Evolutionary conservation across 2,888 invertebrate species (phyloP), one percentile per base, ranked within the genome.

Genomic region (Leptinotarsa tumamoca): DNA sequence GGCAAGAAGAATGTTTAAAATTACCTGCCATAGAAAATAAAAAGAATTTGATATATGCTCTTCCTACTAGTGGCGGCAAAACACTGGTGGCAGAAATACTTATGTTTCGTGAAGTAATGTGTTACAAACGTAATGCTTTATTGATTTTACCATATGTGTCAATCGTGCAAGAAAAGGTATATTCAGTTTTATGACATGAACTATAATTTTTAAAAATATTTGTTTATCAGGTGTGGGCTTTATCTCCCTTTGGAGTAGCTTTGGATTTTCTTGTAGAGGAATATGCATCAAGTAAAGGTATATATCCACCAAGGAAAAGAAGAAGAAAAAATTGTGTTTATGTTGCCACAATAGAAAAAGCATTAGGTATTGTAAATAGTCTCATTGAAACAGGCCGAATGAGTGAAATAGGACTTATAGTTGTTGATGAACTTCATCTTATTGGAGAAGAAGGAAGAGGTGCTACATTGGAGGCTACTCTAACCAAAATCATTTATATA

Each of bases 21-120:
- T 89, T 97, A 54, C 91, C 92, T n/a, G 94, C 95, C 3, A 90
- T 97, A 33, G 89, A 90, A 75, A 88, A 92, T 15, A 91, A 94
- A 58, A 91, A 90, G 79, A 99, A 99, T 89, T 90, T 98, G 63
- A 94, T 99, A 77, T 97, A 98, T 86, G 96, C 97, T 0, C 88
- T 98, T 61, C 98, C 99, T 0, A 99, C 98, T 0, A 98, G 98
- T 86, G 98, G 98, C 1, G 99, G 98, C 0, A 99, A 99, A 90
- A 99, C 99, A 1, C 89, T 99, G 49, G 98, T 99, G 15, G 98
- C 99, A 0, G 99, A 99, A 89, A 95, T 99, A 76, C 90, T 99
- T 68, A 97, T 99, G 91, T 89, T 98, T 21, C 90, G 94, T 63
- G 96, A 98, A 89, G 89, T 98, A 7, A 88, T 98, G 14, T 94